phyloP scores from a whole-genome alignment of 2,113 vertebrate genomes.

The Poeciliopsis prolifica region DNA sequence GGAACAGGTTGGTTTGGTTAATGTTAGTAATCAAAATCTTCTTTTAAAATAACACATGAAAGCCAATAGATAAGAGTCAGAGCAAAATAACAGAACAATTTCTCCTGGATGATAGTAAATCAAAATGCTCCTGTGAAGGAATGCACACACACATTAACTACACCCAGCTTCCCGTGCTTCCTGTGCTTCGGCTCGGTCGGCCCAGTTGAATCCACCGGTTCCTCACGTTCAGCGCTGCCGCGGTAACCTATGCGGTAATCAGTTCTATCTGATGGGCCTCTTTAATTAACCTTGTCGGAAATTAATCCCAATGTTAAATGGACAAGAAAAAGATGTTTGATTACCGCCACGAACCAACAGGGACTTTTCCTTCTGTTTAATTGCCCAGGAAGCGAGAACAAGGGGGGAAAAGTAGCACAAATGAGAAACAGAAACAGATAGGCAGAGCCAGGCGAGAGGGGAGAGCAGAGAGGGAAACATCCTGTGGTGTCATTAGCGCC shows the following conservation, averaged over 20 bases:
- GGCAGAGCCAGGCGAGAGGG: slow-evolving; percentile 36
- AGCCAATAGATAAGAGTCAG: too few species aligned
- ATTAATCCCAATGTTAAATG: slow-evolving; percentile 84
- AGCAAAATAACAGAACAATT: too few species aligned
- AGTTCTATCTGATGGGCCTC: slow-evolving; percentile 80
- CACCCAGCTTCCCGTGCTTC: neutral
- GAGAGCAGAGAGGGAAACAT: slow-evolving; percentile 51
- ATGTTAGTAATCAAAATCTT: too few species aligned
- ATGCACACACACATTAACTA: neutral
- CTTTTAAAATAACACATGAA: too few species aligned
- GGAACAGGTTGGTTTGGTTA: too few species aligned
- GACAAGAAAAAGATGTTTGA: slow-evolving; percentile 85
- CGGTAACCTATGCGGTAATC: slow-evolving; percentile 84
- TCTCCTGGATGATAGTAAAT: too few species aligned
- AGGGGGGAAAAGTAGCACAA: slow-evolving; percentile 68
- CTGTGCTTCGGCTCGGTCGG: neutral
- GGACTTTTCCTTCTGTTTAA: slow-evolving; percentile 78
- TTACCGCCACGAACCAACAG: slow-evolving; percentile 77
- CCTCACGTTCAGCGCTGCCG: slow-evolving; percentile 54
- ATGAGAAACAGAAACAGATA: slow-evolving; percentile 65
- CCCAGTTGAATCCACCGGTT: neutral
- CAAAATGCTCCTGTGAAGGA: neutral
- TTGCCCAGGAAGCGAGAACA: slow-evolving; percentile 75
- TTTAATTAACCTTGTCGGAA: slow-evolving; percentile 86
- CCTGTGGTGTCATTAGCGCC: slow-evolving; percentile 63